Conservation (phyloP, 2,888 invertebrate species). For the Chaetogeoica ovagalla region DNA sequence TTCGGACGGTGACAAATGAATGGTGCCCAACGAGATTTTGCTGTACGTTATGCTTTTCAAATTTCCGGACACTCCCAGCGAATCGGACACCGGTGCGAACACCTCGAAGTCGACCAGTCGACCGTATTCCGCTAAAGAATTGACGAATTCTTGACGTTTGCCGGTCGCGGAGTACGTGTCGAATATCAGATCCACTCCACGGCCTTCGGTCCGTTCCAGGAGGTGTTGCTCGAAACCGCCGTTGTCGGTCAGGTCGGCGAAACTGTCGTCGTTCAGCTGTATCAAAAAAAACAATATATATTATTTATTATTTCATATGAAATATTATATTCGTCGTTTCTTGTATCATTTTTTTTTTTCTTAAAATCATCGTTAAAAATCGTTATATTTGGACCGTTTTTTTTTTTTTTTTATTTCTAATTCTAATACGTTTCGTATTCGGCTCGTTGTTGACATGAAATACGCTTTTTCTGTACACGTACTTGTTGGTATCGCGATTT, state of each 20-base stretch:
- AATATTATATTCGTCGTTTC: too few relatives aligned
- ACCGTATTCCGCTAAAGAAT: slow-evolving; percentile 47
- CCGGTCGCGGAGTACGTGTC: slow-evolving; percentile 81
- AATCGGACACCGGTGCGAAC: slow-evolving; percentile 38
- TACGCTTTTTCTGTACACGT: background rate
- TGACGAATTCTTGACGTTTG: slow-evolving; percentile 52
- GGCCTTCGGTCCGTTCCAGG: slow-evolving; percentile 79
- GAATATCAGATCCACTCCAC: slow-evolving; percentile 90
- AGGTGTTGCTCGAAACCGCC: slow-evolving; percentile 88
- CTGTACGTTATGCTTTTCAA: slow-evolving; percentile 48
- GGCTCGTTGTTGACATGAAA: too few relatives aligned
- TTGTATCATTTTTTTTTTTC: too few relatives aligned
- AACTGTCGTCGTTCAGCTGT: slow-evolving; percentile 73
- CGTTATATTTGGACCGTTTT: too few relatives aligned
- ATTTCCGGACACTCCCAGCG: slow-evolving; percentile 44
- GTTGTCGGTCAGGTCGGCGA: slow-evolving; percentile 85
- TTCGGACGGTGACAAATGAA: slow-evolving; percentile 39
- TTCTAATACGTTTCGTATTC: too few relatives aligned
- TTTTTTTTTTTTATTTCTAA: too few relatives aligned
- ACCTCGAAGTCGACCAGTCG: slow-evolving; percentile 53
- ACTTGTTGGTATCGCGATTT: slow-evolving; percentile 78
- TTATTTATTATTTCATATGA: too few relatives aligned
- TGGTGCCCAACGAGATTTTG: slow-evolving; percentile 44
- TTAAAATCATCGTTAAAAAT: too few relatives aligned
- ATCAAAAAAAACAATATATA: background rate